Base-by-base conservation (phyloP, 2,888 invertebrate species). In the Rhamnusium bicolor region DNA sequence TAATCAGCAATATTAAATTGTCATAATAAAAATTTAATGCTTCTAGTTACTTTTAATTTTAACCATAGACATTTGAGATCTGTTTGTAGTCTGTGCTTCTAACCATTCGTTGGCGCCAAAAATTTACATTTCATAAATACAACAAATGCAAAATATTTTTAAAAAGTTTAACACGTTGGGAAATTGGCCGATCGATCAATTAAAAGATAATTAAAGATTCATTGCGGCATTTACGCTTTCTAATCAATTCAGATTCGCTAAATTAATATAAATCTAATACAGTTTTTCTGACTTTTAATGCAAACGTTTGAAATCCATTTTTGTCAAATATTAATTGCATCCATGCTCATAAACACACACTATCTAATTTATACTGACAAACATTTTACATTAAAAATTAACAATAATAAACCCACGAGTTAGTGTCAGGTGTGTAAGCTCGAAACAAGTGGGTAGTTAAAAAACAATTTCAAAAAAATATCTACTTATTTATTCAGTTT, bases 1-100 rank as follows among this genome's bases (percentile, higher is more conserved):
- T 49, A 47, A 63, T 63, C 63, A 63, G 51, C 51, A 51, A 51
- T 51, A 47, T 63, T 63, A 24, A 58, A 58, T 29, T 63, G 63
- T 2, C 27, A 63, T 49, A 49, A 47, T 27, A 63, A 63, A 8
- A 16, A 40, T 1, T 32, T 53, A 29, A 19, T 7, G 14, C 14
- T 65, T 65, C 18, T 51, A 19, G 32, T 18, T 29, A 12, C 19
- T 58, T 18, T 32, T 40, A 18, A 24, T n/a, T n/a, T n/a, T n/a
- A n/a, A n/a, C n/a, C n/a, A n/a, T n/a, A n/a, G n/a, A n/a, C n/a
- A n/a, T n/a, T n/a, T n/a, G n/a, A n/a, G n/a, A n/a, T n/a, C n/a
- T n/a, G n/a, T n/a, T n/a, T n/a, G n/a, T n/a, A n/a, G n/a, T n/a
- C n/a, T n/a, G n/a, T n/a, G n/a, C n/a, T n/a, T n/a, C n/a, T n/a